Base-by-base conservation (phyloP, 1,140 invertebrate species). In the Heliconius himera region DNA sequence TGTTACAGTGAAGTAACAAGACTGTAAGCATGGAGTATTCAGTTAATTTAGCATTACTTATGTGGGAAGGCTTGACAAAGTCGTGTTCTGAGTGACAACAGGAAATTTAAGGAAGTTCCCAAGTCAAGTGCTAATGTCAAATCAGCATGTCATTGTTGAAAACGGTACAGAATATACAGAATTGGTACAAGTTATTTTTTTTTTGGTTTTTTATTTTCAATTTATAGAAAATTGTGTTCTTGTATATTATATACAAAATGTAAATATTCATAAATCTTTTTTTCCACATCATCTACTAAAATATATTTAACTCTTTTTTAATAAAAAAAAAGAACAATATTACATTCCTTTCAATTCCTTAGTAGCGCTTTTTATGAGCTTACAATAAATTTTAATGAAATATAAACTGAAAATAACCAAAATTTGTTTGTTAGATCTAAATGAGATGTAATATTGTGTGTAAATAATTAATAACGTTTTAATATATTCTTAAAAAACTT, bases 91-190 rank as follows among this genome's bases (percentile, higher is more conserved):
- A 66, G 60, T 29, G 60, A 66, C 26, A 29, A 29, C 60, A 66
- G 60, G 60, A 66, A 66, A 66, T 66, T 66, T 66, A 66, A 66
- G 60, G 13, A 29, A 66, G 22, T 66, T 66, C 22, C 60, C 16
- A 29, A 29, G 60, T 66, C 60, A 66, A 66, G 22, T 66, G 60
- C 26, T 66, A 29, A 66, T 66, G 26, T 66, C 60, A 66, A 66
- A 66, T 26, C 60, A 26, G 22, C 26, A n/a, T 66, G 60, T 66
- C 26, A 66, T 66, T 66, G 60, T 29, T 13, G 60, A 29, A 66
- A 66, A 66, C 3, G 60, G 60, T 16, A 29, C 13, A 66, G 60
- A 66, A 13, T 66, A 66, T 29, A 66, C n/a, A 66, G 22, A 66
- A 66, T 26, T 66, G 26, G 4, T n/a, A 16, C 26, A 66, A 16